Conservation (phyloP, 2,113 vertebrate species). For the Dipodomys spectabilis region DNA sequence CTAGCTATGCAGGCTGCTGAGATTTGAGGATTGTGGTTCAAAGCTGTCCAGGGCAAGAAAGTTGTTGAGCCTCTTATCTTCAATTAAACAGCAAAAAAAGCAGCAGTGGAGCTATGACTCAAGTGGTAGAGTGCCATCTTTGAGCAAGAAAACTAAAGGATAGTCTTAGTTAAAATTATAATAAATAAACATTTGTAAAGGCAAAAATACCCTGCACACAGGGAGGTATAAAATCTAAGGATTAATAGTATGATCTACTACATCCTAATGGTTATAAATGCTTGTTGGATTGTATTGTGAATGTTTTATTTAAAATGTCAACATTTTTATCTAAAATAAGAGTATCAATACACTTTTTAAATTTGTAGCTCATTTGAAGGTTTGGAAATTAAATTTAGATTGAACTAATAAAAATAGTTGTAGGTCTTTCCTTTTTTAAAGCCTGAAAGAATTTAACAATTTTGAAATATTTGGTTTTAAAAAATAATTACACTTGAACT, state of each 20-base stretch:
- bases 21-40: too few relatives aligned
- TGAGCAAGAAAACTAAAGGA: too few relatives aligned
- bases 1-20: too few relatives aligned
- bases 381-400: constrained; percentile 27
- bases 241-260: not conserved
- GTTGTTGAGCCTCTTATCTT: too few relatives aligned
- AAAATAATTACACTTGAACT: not conserved
- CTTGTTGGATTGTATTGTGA: constrained; percentile 4
- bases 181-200: too few relatives aligned
- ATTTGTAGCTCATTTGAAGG: not conserved
- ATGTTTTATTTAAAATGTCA: constrained; percentile 43
- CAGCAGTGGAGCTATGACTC: too few relatives aligned
- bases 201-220: not conserved
- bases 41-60: too few relatives aligned
- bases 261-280: not conserved
- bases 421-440: not conserved
- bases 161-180: too few relatives aligned
- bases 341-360: not conserved
- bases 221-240: not conserved
- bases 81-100: too few relatives aligned
- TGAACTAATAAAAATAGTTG: constrained; percentile 7
- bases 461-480: not conserved
- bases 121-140: too few relatives aligned
- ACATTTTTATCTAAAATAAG: not conserved
- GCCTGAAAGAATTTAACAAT: constrained; percentile 18